Conservation (phyloP, 2,113 vertebrate genomes). For the Eublepharis macularius region DNA sequence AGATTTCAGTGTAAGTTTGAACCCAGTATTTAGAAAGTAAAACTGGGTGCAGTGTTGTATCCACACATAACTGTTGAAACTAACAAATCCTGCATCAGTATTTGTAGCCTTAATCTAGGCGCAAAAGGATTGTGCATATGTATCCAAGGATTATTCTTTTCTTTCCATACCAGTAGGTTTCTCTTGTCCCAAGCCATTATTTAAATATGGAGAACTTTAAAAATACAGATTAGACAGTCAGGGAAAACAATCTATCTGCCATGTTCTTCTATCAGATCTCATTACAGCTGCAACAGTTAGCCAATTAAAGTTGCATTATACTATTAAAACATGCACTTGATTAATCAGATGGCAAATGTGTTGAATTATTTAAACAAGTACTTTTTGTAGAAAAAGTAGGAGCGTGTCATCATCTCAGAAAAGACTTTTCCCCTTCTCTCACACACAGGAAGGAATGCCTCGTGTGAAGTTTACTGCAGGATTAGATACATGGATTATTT, state of each 20-base stretch:
- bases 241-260: background rate
- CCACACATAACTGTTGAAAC: background rate
- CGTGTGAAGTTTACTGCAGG: background rate
- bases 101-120: background rate
- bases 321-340: too few relatives aligned
- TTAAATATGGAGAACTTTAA: background rate
- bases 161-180: background rate
- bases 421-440: background rate
- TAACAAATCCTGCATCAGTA: background rate
- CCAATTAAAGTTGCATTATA: background rate
- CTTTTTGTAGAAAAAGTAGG: background rate
- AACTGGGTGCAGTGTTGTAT: background rate
- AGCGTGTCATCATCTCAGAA: background rate
- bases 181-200: background rate
- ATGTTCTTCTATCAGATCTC: background rate
- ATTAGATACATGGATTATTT: background rate
- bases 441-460: background rate
- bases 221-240: background rate
- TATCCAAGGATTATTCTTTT: background rate
- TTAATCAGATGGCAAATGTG: too few relatives aligned
- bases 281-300: background rate
- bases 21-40: conserved; percentile 14
- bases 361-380: too few relatives aligned
- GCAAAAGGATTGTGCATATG: too few relatives aligned
- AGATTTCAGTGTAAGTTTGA: conserved; percentile 74